Conservation (phyloP, 1,140 invertebrate genomes). For the Solen grandis region DNA sequence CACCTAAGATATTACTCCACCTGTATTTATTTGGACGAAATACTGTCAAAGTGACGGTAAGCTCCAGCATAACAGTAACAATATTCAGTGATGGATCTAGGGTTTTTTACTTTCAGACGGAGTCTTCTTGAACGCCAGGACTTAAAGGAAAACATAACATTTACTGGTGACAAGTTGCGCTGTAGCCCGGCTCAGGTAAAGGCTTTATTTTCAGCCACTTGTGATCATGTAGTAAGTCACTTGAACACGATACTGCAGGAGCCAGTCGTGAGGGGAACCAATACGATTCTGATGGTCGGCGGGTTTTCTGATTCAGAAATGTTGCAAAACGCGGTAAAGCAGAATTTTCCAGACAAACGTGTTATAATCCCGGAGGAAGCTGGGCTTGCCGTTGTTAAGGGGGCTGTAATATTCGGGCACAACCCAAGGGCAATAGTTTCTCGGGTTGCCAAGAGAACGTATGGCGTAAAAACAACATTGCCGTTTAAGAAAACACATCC, state of each 20-base stretch:
- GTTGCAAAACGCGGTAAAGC: conserved; percentile 49
- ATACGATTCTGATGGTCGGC: conserved; percentile 60
- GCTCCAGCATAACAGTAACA: no score
- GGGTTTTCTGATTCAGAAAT: conserved; percentile 63
- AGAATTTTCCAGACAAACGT: conserved; percentile 46
- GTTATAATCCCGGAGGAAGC: conserved; percentile 61
- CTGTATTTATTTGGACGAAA: no score
- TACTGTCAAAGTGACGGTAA: no score
- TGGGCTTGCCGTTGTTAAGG: conserved; percentile 63
- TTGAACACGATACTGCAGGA: conserved; percentile 46
- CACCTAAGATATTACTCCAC: no score
- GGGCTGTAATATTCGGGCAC: conserved; percentile 66
- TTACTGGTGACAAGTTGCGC: conserved; percentile 62
- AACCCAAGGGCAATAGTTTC: conserved; percentile 52
- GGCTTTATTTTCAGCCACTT: conserved; percentile 51
- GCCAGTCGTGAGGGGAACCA: not conserved
- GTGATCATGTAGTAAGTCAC: conserved; percentile 52
- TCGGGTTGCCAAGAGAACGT: conserved; percentile 61
- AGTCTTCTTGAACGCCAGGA: conserved; percentile 3
- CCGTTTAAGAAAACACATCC: conserved; percentile 46
- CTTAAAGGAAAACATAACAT: conserved; percentile 31
- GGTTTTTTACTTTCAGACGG: conserved; percentile 14
- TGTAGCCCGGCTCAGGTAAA: conserved; percentile 38
- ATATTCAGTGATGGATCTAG: no score
- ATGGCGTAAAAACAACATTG: conserved; percentile 40